A percentile compares a stretch with the other conserved stretches of the same genome.
phyloP scores from a whole-genome alignment of 2,113 vertebrate species.

The Nothoprocta perdicaria region DNA sequence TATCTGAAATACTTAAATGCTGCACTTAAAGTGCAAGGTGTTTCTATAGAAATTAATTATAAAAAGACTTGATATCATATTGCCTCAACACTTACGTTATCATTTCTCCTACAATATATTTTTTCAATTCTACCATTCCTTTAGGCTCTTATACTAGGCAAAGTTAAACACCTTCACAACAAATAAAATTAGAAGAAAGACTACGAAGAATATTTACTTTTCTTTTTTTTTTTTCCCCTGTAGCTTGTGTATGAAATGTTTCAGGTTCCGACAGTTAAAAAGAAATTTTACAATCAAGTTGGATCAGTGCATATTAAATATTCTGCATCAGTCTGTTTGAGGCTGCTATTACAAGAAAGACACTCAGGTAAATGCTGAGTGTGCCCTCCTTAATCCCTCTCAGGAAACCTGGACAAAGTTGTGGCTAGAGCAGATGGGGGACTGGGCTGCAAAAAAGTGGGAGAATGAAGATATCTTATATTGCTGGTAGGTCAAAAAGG shows the following conservation, averaged over 20 bases:
- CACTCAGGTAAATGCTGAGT: background rate
- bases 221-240: rapidly evolving
- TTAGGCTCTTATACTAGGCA: background rate
- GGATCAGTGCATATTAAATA: background rate
- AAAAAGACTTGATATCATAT: background rate
- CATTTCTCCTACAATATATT: background rate
- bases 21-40: background rate
- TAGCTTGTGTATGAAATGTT: background rate
- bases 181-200: background rate
- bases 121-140: background rate
- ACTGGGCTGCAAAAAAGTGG: background rate
- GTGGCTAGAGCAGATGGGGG: background rate
- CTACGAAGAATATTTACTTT: background rate
- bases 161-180: background rate
- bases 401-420: background rate
- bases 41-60: background rate
- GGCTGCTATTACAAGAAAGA: background rate
- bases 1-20: background rate
- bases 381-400: background rate
- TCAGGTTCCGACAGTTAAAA: background rate
- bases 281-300: background rate
- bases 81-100: background rate
- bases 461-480: background rate
- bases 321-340: background rate
- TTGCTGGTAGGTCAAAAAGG: rapidly evolving